phyloP scores from a whole-genome alignment of 1,140 invertebrate genomes.

The Zaprionus camerounensis region DNA sequence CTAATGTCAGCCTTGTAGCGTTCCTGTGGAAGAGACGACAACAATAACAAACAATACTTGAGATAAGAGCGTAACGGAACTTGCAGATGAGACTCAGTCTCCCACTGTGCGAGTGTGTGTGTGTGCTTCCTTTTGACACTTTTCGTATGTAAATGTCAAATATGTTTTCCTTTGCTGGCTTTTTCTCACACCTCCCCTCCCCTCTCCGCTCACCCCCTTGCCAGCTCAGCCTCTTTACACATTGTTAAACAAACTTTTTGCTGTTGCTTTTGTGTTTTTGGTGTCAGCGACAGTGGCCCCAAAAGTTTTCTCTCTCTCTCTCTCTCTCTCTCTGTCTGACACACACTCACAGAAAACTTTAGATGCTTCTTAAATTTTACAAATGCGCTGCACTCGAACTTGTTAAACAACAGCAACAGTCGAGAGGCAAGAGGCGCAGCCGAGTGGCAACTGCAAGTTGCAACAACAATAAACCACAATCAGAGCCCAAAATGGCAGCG shows the following conservation, averaged over 20 bases:
- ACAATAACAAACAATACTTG: constrained; percentile 53
- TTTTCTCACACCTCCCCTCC: constrained; percentile 26
- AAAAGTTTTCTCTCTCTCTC: constrained; percentile 48
- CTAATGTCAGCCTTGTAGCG: constrained; percentile 97
- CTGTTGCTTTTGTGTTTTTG: constrained; percentile 70
- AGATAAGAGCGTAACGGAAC: constrained; percentile 62
- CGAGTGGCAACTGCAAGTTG: constrained; percentile 4
- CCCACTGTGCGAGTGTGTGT: constrained; percentile 30
- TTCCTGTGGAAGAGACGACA: constrained; percentile 88
- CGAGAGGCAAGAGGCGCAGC: background rate
- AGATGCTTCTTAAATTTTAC: constrained; percentile 77
- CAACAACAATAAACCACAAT: constrained; percentile 42
- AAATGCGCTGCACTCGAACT: constrained; percentile 79
- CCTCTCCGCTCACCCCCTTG: constrained; percentile 15
- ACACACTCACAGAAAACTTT: constrained; percentile 50
- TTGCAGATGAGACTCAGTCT: constrained; percentile 10
- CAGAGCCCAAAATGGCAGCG: background rate
- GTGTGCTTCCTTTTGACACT: constrained; percentile 70
- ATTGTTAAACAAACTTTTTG: constrained; percentile 73
- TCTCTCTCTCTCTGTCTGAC: background rate
- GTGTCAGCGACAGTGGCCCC: constrained; percentile 71
- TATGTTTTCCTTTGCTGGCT: constrained; percentile 68
- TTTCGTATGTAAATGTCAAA: constrained; percentile 80
- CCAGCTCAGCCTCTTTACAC: constrained; percentile 62
- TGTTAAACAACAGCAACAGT: constrained; percentile 68